A percentile compares a stretch with the other conserved stretches of the same genome.
Conservation (phyloP, 2,797 vertebrate genomes). For the Tapera naevia region DNA sequence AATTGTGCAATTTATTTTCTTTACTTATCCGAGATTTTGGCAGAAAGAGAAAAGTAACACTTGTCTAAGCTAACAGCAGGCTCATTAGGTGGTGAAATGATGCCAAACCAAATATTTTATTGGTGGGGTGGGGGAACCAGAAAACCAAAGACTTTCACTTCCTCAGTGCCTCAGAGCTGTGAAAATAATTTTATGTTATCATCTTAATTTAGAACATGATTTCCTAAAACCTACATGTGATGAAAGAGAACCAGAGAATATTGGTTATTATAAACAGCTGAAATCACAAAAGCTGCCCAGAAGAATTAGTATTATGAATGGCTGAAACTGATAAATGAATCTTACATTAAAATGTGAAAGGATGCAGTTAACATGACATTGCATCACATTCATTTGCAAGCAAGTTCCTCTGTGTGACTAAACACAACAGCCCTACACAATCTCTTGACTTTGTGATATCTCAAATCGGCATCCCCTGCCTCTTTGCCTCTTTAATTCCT, state of each 20-base stretch:
- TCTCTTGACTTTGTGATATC: neutral
- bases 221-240: neutral
- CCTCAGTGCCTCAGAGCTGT: neutral
- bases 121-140: neutral
- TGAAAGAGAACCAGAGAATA: neutral
- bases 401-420: neutral
- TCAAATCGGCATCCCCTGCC: neutral
- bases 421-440: neutral
- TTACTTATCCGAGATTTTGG: conserved; percentile 4
- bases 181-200: neutral
- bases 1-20: conserved; percentile 23
- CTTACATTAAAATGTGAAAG: neutral
- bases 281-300: neutral
- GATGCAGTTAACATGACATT: neutral
- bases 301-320: neutral
- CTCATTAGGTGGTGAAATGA: neutral
- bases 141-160: neutral
- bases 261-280: neutral
- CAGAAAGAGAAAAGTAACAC: conserved; percentile 37
- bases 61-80: conserved; percentile 16
- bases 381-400: neutral
- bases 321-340: neutral
- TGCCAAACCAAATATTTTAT: neutral
- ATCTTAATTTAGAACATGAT: neutral
- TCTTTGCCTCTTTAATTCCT: neutral